Evolutionary conservation across 2,797 vertebrate genomes (phyloP).

Genomic region (Galagoides demidoff): DNA sequence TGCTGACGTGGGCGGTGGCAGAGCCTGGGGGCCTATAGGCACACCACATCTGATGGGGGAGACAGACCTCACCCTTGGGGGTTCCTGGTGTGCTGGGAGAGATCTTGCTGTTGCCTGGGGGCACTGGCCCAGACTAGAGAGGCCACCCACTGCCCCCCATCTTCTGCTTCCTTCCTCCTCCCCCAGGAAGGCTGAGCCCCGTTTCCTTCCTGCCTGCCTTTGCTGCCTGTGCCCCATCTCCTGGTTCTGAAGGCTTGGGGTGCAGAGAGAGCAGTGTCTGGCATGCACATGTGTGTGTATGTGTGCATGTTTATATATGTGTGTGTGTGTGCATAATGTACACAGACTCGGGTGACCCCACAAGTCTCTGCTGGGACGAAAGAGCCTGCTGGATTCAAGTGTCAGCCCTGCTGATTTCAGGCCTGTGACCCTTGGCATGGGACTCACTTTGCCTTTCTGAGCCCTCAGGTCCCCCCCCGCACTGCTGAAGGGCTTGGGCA

Average conservation of each 20-base stretch:
- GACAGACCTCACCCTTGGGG: rapidly evolving
- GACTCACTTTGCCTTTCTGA: background rate
- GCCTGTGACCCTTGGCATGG: background rate
- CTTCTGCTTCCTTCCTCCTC: background rate
- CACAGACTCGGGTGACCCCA: rapidly evolving
- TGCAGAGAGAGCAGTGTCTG: background rate
- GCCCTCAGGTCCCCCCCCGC: background rate
- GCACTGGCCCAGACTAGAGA: background rate
- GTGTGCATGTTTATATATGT: background rate
- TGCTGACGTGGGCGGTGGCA: background rate
- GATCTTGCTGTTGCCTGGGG: background rate
- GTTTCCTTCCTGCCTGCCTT: constrained; percentile 9
- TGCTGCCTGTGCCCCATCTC: background rate
- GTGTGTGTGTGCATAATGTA: background rate
- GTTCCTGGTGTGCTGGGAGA: no score
- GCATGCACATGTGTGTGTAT: no score
- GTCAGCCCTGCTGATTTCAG: background rate
- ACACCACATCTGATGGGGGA: background rate
- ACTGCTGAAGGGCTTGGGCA: rapidly evolving
- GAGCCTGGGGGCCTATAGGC: background rate
- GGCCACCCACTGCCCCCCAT: rapidly evolving
- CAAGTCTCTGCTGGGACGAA: background rate
- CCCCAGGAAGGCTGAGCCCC: background rate
- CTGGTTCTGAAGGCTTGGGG: background rate
- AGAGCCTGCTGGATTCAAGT: background rate